A percentile compares a stretch with the other conserved stretches of the same genome.
Evolutionary conservation across 2,797 vertebrate species (phyloP).

Genomic region (Muraenolepis orangiensis): DNA sequence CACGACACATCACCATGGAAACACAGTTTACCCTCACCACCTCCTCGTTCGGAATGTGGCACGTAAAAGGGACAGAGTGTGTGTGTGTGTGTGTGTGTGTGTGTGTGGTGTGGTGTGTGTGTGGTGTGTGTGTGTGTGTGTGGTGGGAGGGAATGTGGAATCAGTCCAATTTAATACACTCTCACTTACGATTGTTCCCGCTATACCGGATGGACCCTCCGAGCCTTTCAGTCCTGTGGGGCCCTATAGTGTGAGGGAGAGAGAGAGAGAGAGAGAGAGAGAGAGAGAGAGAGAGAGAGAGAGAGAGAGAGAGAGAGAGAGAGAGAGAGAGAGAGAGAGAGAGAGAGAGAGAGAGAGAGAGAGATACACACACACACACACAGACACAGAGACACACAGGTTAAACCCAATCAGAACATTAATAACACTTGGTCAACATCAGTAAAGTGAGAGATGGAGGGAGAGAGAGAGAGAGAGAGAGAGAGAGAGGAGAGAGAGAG

Average conservation of each 20-base stretch:
- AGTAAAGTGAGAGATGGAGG: neutral
- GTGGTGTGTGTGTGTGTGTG: neutral
- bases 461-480: too few species aligned
- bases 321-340: too few species aligned
- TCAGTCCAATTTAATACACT: constrained; percentile 24
- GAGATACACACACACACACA: too few species aligned
- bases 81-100: neutral
- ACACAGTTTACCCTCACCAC: constrained; percentile 46
- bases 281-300: constrained; percentile 1
- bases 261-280: constrained; percentile 25
- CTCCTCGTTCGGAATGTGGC: constrained; percentile 29
- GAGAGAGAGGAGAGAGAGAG: too few species aligned
- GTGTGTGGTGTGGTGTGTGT: neutral
- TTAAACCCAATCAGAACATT: neutral
- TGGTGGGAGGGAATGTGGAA: neutral
- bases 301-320: too few species aligned
- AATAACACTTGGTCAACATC: neutral
- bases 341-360: too few species aligned
- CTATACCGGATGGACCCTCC: constrained; percentile 80
- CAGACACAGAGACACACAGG: too few species aligned
- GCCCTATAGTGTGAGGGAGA: constrained; percentile 71
- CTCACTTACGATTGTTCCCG: constrained; percentile 79
- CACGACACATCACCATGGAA: constrained; percentile 61
- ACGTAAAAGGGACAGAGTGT: neutral
- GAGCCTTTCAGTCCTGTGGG: constrained; percentile 85